phyloP scores from a whole-genome alignment of 2,888 invertebrate species.

The Trachelus iudaicus region DNA sequence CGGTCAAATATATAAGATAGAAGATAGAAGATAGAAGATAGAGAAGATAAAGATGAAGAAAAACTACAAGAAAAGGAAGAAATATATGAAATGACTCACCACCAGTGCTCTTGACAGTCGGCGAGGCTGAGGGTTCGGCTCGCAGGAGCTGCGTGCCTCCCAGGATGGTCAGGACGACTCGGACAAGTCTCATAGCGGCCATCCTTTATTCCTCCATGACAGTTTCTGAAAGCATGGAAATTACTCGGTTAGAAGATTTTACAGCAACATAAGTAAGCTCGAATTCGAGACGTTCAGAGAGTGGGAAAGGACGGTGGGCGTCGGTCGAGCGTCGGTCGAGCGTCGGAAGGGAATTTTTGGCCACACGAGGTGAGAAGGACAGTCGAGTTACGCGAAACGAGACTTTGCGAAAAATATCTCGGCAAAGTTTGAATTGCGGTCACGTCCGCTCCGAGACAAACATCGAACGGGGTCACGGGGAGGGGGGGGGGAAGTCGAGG shows the following conservation, averaged over 20 bases:
- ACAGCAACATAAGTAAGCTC: neutral
- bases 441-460: constrained; percentile 39
- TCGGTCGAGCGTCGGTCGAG: too few species aligned
- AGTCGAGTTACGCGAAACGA: neutral
- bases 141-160: constrained; percentile 55
- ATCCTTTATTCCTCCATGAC: constrained; percentile 56
- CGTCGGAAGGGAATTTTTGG: neutral
- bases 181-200: constrained; percentile 55
- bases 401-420: constrained; percentile 21
- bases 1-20: neutral
- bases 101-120: constrained; percentile 56
- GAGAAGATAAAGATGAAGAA: too few species aligned
- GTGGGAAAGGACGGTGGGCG: neutral
- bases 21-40: too few species aligned
- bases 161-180: constrained; percentile 53
- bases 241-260: neutral
- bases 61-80: neutral
- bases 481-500: neutral
- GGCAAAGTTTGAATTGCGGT: constrained; percentile 38
- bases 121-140: constrained; percentile 54
- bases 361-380: neutral
- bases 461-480: constrained; percentile 29
- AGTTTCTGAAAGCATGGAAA: constrained; percentile 41
- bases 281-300: neutral
- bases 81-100: constrained; percentile 41